Evolutionary conservation across 2,113 vertebrate genomes (phyloP).

Genomic region (Stegastes partitus): DNA sequence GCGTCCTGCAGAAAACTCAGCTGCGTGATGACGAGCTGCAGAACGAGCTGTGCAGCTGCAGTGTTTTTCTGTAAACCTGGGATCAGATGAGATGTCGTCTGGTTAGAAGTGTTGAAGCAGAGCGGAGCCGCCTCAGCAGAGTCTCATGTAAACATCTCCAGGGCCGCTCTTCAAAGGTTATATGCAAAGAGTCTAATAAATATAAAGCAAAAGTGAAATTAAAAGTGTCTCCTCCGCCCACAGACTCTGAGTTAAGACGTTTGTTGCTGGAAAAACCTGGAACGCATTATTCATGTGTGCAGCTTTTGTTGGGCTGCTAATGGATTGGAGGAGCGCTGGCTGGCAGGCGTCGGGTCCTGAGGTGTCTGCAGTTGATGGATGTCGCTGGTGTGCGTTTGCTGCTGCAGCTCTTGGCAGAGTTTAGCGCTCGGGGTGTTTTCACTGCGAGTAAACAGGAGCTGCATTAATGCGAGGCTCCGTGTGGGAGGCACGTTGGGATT

Average conservation of each 20-base stretch:
- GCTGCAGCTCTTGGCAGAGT: constrained; percentile 42
- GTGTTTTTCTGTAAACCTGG: too few species aligned
- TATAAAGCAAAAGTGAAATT: constrained; percentile 6
- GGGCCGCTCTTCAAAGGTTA: constrained; percentile 68
- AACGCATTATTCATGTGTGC: constrained; percentile 44
- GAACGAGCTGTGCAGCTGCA: too few species aligned
- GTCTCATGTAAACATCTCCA: constrained; percentile 46
- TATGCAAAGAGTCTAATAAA: constrained; percentile 42
- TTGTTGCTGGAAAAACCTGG: constrained; percentile 16
- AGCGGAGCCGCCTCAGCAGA: neutral
- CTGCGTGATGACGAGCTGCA: too few species aligned
- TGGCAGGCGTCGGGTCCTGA: constrained; percentile 54
- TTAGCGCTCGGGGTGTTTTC: constrained; percentile 40
- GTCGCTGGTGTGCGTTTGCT: constrained; percentile 47
- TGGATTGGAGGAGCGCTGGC: constrained; percentile 43
- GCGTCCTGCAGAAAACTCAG: too few species aligned
- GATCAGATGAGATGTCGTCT: too few species aligned
- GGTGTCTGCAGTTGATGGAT: constrained; percentile 66
- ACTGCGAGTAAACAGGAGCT: constrained; percentile 54
- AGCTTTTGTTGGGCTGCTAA: constrained; percentile 49
- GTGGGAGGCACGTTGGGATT: constrained; percentile 65
- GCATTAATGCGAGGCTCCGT: constrained; percentile 49
- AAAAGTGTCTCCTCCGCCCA: constrained; percentile 19
- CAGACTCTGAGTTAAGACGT: constrained; percentile 7
- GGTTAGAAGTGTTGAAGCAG: constrained; percentile 4